Evolutionary conservation across 2,113 vertebrate species (phyloP).

Genomic region (Gopherus flavomarginatus): DNA sequence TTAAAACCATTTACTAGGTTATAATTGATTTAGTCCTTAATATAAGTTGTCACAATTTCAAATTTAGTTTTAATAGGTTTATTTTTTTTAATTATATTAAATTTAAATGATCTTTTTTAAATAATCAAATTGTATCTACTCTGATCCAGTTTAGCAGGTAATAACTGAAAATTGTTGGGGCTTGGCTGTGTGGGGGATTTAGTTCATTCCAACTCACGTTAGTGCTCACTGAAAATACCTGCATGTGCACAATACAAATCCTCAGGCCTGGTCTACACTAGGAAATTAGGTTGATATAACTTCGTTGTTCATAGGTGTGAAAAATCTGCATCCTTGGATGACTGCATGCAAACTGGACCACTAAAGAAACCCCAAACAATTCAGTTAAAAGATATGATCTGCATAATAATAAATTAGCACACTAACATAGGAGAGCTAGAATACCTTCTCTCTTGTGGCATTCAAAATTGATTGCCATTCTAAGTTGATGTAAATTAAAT

Average conservation of each 20-base stretch:
- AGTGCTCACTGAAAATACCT: neutral
- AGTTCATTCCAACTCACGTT: neutral
- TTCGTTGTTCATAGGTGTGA: no score
- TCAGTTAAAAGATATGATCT: neutral
- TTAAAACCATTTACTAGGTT: neutral
- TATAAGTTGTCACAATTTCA: neutral
- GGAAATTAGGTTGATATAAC: no score
- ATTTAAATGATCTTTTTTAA: neutral
- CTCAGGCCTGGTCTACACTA: neutral
- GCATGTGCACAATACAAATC: neutral
- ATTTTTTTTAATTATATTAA: neutral
- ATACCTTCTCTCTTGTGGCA: neutral
- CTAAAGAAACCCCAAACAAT: neutral
- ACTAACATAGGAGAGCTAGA: neutral
- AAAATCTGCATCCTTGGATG: no score
- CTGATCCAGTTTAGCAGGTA: neutral
- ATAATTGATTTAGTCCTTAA: neutral
- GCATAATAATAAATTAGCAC: neutral
- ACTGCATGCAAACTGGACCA: neutral
- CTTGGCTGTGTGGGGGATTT: neutral
- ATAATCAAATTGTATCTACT: neutral
- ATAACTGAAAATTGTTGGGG: neutral
- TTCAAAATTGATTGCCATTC: slow-evolving; percentile 14
- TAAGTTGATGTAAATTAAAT: slow-evolving; percentile 19
- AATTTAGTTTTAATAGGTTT: neutral